Percentiles rank a stretch among this genome's conserved stretches.
Evolutionary conservation across 1,140 invertebrate species (phyloP).

Genomic region (Berghia stephanieae): DNA sequence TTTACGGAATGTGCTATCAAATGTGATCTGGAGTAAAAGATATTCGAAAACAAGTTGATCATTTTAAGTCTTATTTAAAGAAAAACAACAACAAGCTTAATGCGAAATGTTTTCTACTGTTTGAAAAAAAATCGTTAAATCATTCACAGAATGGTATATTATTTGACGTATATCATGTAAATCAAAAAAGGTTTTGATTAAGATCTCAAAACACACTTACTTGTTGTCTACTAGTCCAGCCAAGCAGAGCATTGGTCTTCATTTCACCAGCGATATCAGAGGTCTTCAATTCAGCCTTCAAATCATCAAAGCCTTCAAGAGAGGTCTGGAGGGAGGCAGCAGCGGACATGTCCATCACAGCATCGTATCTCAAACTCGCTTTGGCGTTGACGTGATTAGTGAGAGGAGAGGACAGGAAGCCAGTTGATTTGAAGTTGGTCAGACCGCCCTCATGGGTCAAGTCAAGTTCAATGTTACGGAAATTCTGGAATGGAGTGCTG

Average conservation of each 20-base stretch:
- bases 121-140: no score
- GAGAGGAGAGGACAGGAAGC: constrained; percentile 30
- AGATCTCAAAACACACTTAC: no score
- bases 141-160: no score
- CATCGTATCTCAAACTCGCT: constrained; percentile 17
- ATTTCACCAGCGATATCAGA: constrained; percentile 27
- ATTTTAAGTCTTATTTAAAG: neutral
- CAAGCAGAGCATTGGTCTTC: constrained; percentile 31
- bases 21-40: no score
- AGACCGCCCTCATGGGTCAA: constrained; percentile 39
- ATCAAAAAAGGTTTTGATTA: neutral
- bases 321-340: constrained; percentile 23
- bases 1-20: constrained; percentile 31
- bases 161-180: neutral
- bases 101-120: no score
- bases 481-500: constrained; percentile 40
- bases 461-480: constrained; percentile 32
- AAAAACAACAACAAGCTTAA: neutral
- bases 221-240: constrained; percentile 35
- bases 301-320: constrained; percentile 25
- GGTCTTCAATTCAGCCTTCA: constrained; percentile 31
- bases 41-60: no score
- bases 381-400: constrained; percentile 27
- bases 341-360: constrained; percentile 28
- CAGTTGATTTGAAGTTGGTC: constrained; percentile 30